A percentile compares a stretch with the other conserved stretches of the same genome.
Conservation (phyloP, 1,140 invertebrate genomes). For the Plutomurus gul region DNA sequence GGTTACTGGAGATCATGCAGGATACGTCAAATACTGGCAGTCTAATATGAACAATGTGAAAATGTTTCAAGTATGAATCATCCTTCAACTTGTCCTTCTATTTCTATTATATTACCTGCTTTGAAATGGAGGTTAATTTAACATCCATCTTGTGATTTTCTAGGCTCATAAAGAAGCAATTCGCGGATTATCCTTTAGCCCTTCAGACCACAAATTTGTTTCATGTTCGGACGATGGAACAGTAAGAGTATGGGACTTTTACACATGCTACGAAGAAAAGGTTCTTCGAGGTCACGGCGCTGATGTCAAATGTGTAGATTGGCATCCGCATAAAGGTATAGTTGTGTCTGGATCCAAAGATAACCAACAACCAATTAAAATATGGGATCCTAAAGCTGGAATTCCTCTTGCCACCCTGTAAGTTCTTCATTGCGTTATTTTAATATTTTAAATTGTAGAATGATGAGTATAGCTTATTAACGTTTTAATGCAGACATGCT, state of each 20-base stretch:
- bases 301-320: slow-evolving; percentile 99
- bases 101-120: background rate
- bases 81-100: background rate
- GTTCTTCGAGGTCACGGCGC: slow-evolving; percentile 97
- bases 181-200: slow-evolving; percentile 94
- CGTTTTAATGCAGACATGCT: slow-evolving; percentile 79
- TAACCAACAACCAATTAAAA: slow-evolving; percentile 98
- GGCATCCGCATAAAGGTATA: slow-evolving; percentile 97
- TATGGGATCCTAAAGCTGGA: slow-evolving; percentile 98
- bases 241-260: slow-evolving; percentile 97
- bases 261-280: slow-evolving; percentile 93
- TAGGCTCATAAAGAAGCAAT: slow-evolving; percentile 97
- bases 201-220: slow-evolving; percentile 97
- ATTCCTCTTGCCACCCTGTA: slow-evolving; percentile 80
- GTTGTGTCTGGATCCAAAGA: slow-evolving; percentile 99
- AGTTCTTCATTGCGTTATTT: slow-evolving; percentile 52
- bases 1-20: slow-evolving; percentile 97
- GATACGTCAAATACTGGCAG: slow-evolving; percentile 99
- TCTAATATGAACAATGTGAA: slow-evolving; percentile 99
- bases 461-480: background rate
- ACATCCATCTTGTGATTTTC: background rate
- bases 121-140: background rate
- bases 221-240: slow-evolving; percentile 99
- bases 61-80: slow-evolving; percentile 82
- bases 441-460: no score